phyloP scores from a whole-genome alignment of 1,140 invertebrate species.

The Bursaphelenchus mucronatus region DNA sequence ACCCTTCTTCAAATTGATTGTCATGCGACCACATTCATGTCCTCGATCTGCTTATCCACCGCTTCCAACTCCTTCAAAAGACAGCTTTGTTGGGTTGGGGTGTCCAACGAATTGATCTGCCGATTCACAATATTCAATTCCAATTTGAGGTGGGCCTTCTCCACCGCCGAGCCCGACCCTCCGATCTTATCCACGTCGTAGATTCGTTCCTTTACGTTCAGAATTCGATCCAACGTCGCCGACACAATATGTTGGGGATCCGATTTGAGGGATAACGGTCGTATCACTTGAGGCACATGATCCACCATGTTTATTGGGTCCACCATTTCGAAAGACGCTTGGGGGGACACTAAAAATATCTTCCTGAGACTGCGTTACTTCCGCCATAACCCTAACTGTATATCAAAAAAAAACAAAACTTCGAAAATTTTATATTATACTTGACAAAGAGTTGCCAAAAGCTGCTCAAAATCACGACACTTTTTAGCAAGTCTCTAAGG shows the following conservation, averaged over 20 bases:
- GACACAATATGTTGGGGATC: constrained; percentile 53
- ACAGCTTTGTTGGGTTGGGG: constrained; percentile 43
- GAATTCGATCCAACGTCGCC: constrained; percentile 44
- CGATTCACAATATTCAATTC: constrained; percentile 42
- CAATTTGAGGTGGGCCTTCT: constrained; percentile 44
- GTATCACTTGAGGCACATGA: constrained; percentile 40
- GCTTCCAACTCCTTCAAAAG: constrained; percentile 43
- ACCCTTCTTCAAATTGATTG: background rate
- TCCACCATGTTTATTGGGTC: constrained; percentile 39
- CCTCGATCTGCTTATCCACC: constrained; percentile 46
- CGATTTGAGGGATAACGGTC: constrained; percentile 29
- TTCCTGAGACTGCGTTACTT: background rate
- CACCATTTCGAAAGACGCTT: constrained; percentile 33
- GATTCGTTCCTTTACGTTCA: constrained; percentile 54
- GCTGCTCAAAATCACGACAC: too few relatives aligned
- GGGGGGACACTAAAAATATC: constrained; percentile 38
- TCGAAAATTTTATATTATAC: too few relatives aligned
- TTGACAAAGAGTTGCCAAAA: too few relatives aligned
- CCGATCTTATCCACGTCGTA: constrained; percentile 38
- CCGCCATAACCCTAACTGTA: constrained; percentile 1
- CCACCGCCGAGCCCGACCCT: constrained; percentile 36
- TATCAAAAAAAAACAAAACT: background rate
- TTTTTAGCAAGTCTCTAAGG: too few relatives aligned
- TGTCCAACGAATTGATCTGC: constrained; percentile 42
- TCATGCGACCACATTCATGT: constrained; percentile 27